Conservation (phyloP, 2,797 vertebrate species). For the Morelia viridis region DNA sequence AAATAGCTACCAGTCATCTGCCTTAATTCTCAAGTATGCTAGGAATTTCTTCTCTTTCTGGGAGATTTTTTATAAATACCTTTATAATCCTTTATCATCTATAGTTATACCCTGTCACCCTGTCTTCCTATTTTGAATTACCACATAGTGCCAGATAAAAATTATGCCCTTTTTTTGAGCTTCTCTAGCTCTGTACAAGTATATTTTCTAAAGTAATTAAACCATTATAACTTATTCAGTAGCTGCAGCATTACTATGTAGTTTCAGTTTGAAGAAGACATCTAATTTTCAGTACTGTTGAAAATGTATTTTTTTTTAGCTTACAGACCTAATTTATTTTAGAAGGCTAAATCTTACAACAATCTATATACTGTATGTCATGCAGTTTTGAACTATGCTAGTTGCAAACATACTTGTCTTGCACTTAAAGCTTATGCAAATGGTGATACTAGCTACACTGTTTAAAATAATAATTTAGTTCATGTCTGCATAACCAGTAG, state of each 20-base stretch:
- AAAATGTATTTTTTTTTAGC: background rate
- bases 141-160: background rate
- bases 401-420: constrained; percentile 18
- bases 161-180: background rate
- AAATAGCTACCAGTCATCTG: background rate
- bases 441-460: background rate
- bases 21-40: background rate
- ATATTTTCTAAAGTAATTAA: background rate
- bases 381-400: background rate
- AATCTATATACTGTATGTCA: background rate
- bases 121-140: background rate
- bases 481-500: background rate
- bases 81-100: background rate
- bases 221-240: background rate
- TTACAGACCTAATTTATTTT: background rate
- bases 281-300: background rate
- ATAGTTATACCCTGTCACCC: background rate
- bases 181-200: background rate
- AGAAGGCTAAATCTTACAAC: background rate
- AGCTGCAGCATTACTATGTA: background rate
- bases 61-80: background rate
- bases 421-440: background rate
- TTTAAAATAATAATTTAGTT: constrained; percentile 37
- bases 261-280: background rate
- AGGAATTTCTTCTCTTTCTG: background rate